These are phyloP conservation scores for Microplitis deprimator DNA, from an alignment of 2,888 invertebrate genomes.

Conservation along the genomic window DNA sequence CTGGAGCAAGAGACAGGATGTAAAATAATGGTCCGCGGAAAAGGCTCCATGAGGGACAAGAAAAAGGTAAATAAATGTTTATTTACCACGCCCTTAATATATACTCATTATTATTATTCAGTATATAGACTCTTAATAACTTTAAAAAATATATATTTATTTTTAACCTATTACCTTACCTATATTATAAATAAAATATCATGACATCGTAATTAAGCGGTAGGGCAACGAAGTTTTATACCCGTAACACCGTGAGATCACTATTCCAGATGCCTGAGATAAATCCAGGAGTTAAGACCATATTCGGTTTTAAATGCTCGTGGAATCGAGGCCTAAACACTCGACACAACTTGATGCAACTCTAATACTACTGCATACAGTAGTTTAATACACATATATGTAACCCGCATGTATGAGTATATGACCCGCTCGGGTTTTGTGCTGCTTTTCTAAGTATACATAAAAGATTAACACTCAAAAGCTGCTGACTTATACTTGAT, in stretches of 20 bases:
- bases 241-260: conserved; percentile 34
- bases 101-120: background rate
- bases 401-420: conserved; percentile 2
- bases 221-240: background rate
- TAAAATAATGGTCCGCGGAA: conserved; percentile 99
- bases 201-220: conserved; percentile 2
- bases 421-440: conserved; percentile 15
- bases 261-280: background rate
- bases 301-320: conserved; percentile 38
- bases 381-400: conserved; percentile 1
- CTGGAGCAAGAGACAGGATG: conserved; percentile 99
- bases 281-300: conserved; percentile 29
- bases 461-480: conserved; percentile 30
- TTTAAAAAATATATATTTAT: conserved; percentile 1
- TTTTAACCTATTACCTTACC: background rate
- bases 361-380: background rate
- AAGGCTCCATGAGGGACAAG: conserved; percentile 99
- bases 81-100: background rate
- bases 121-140: background rate
- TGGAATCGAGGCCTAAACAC: conserved; percentile 30
- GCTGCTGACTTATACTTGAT: background rate
- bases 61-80: conserved; percentile 86
- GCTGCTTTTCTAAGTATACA: conserved; percentile 14
- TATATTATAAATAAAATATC: background rate
- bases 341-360: conserved; percentile 14